phyloP scores from a whole-genome alignment of 2,888 invertebrate species.

The Chrysolina oricalcia region DNA sequence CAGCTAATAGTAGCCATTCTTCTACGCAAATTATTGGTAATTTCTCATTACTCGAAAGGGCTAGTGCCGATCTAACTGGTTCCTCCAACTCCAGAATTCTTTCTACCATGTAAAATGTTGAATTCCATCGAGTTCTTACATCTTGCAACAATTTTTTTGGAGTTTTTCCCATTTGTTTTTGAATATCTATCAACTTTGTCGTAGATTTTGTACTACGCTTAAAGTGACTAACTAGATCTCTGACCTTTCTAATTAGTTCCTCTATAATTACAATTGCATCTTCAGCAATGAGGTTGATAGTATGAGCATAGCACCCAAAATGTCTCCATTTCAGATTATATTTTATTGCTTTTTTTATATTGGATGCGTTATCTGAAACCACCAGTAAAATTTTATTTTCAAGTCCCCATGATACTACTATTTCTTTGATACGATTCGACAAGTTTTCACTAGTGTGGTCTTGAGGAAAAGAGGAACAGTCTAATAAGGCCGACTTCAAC shows the following conservation, averaged over 20 bases:
- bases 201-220: slow-evolving; percentile 51
- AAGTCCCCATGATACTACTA: slow-evolving; percentile 51
- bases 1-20: slow-evolving; percentile 51
- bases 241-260: slow-evolving; percentile 20
- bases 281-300: slow-evolving; percentile 50
- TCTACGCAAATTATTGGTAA: slow-evolving; percentile 43
- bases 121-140: slow-evolving; percentile 55
- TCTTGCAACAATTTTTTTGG: slow-evolving; percentile 48
- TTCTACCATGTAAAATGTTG: slow-evolving; percentile 56
- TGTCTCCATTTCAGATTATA: slow-evolving; percentile 49
- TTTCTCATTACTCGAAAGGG: slow-evolving; percentile 32
- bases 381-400: slow-evolving; percentile 51
- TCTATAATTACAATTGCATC: slow-evolving; percentile 1
- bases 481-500: slow-evolving; percentile 55
- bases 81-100: slow-evolving; percentile 48
- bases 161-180: slow-evolving; percentile 35
- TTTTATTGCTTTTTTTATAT: slow-evolving; percentile 53
- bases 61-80: slow-evolving; percentile 49
- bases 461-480: slow-evolving; percentile 48
- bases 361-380: slow-evolving; percentile 56
- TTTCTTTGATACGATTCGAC: slow-evolving; percentile 51
- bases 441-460: slow-evolving; percentile 58
- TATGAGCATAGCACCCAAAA: slow-evolving; percentile 55
- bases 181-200: slow-evolving; percentile 32
- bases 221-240: slow-evolving; percentile 48